Evolutionary conservation across 2,113 vertebrate species (phyloP).

Genomic region (Rana temporaria): DNA sequence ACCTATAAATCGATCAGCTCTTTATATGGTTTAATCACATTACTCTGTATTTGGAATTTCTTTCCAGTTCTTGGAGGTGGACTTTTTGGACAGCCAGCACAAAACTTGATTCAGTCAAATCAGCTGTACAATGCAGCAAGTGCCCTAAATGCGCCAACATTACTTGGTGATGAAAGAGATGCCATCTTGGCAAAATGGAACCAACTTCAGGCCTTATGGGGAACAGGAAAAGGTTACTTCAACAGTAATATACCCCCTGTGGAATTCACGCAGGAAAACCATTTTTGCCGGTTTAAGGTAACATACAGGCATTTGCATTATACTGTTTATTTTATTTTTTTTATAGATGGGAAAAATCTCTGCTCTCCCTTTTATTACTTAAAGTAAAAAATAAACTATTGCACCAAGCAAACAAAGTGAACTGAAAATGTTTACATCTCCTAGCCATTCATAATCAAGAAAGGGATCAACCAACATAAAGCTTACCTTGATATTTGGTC

Average conservation of each 20-base stretch:
- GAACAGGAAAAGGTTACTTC: conserved; percentile 94
- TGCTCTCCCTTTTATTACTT: too few species aligned
- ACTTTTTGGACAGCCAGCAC: conserved; percentile 84
- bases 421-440: too few species aligned
- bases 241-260: conserved; percentile 89
- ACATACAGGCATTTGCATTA: background rate
- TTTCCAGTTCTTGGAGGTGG: conserved; percentile 77
- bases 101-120: conserved; percentile 81
- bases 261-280: conserved; percentile 95
- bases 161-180: conserved; percentile 94
- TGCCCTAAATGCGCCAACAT: conserved; percentile 89
- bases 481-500: too few species aligned
- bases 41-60: background rate
- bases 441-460: too few species aligned
- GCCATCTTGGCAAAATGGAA: conserved; percentile 97
- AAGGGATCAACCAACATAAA: too few species aligned
- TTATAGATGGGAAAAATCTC: too few species aligned
- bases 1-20: too few species aligned
- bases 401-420: too few species aligned
- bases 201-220: conserved; percentile 98
- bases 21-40: background rate
- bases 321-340: too few species aligned
- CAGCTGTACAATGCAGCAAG: conserved; percentile 96
- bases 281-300: conserved; percentile 98
- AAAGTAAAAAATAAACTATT: too few species aligned